Evolutionary conservation across 2,113 vertebrate genomes (phyloP), one percentile per base, ranked within the genome.

Genomic region (Desmodus rotundus): DNA sequence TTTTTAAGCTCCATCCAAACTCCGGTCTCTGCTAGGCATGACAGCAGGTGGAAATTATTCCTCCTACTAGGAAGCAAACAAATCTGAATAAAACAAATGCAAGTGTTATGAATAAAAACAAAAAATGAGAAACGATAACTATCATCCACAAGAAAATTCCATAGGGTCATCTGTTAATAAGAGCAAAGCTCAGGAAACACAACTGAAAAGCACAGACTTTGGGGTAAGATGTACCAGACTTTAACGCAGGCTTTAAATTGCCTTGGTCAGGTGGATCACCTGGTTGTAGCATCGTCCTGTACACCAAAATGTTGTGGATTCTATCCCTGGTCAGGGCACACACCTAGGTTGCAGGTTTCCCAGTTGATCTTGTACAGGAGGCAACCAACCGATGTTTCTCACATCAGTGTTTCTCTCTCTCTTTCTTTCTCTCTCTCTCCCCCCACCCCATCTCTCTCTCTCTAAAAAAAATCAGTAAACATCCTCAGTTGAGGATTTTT

Each of bases 101-200:
- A 56, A 67, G 8, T 63, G 19, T 74, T 87, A 87, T 54, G 54
- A 91, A 91, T 33, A 90, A 91, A 95, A 88, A 81, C 12, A 68
- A 38, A 87, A 92, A 91, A 50, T 15, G 22, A 93, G 82, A 52
- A 85, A 56, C 33, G 26, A 1, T 31, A 85, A 13, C 58, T 67
- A 93, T 36, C 28, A 13, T 77, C 33, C 45, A 93, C 87, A 38
- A 92, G 89, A 72, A 93, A 95, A 74, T 56, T 86, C 50, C 58
- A 90, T 3, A 68, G 80, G 12, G 14, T 6, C 24, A 58, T 78
- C n/a, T 31, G 94, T 80, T 45, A 58, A 43, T 45, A 70, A 94
- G 24, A 94, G 4, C 24, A 38, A 24, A 84, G 86, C 17, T 91
- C 11, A 19, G 83, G 19, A 91, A 24, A 68, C 31, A 96, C 12